Evolutionary conservation across 2,888 invertebrate species (phyloP), one percentile per base, ranked within the genome.

Genomic region (Epiblema foenella): DNA sequence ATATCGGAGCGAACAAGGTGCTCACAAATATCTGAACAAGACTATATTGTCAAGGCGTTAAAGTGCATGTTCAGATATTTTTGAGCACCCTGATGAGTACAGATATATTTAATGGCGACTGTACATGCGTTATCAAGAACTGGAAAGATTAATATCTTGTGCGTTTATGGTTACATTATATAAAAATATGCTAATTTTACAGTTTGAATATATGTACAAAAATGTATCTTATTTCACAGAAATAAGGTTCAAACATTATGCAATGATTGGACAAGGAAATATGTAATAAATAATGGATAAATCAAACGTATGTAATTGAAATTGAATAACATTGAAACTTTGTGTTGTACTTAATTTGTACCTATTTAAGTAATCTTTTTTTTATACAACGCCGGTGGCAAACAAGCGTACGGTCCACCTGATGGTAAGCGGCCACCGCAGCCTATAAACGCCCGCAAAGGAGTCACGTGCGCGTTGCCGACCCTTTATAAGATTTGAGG

Each of bases 101-200:
- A n/a, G n/a, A n/a, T n/a, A n/a, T n/a, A n/a, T n/a, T n/a, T n/a
- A n/a, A n/a, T n/a, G n/a, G n/a, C 9, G 18, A 20, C 18, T 58
- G 33, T n/a, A 17, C 17, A 56, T 8, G 9, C 17, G 5, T 5
- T 24, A 37, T 51, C 64, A 8, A 37, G 37, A 20, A 54, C 52
- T 39, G 20, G 52, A 20, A 24, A 52, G 64, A 64, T 64, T 39
- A 24, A 64, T 64, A 15, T 20, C n/a, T 63, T 10, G 15, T n/a
- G 20, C 37, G 52, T 18, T 54, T 64, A 24, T 54, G 39, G 52
- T 64, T 51, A n/a, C 24, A 56, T 65, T 39, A 64, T n/a, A 17
- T 56, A 42, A 65, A n/a, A 20, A 24, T 5, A 17, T 24, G 24
- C 24, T 10, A 46, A 24, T n/a, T 24, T 42, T 42, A 59, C 20